Evolutionary conservation across 2,888 invertebrate genomes (phyloP), one percentile per base, ranked within the genome.

Genomic region (Drosophila hamatofila): DNA sequence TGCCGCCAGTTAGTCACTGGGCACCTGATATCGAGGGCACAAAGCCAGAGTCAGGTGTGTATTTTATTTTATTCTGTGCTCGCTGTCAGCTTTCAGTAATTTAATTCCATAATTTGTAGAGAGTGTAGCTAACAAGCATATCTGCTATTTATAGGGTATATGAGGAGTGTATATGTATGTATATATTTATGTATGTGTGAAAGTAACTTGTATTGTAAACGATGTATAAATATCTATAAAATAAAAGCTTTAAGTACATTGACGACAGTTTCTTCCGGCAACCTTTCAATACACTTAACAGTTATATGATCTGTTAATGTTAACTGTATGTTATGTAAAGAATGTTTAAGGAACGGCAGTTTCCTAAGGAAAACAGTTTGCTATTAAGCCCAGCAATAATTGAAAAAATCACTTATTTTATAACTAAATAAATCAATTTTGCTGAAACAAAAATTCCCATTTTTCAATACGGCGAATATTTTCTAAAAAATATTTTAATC

Each of bases 21-120:
- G 66, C 70, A 78, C 42, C 54, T 57, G 48, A 61, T 63, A 73
- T 49, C 18, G 55, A 64, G 76, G 72, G 74, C 62, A 69, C 42
- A 71, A 67, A 67, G 76, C 33, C 59, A 65, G 46, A 42, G 78
- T 89, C 84, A 89, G 89, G 89, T 89, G 89, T 69, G 25, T 54
- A n/a, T 52, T 39, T 39, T 44, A 11, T 80, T 86, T 33, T 63
- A 18, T 23, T 48, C 12, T 27, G 14, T 35, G 16, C 70, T 33
- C 35, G 25, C 35, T 27, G 33, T 41, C 25, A 44, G 56, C 46
- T 39, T 49, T 33, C 18, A 52, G 51, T 41, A 35, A 44, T 67
- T 67, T 11, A 30, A 49, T 69, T 37, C 49, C 39, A 37, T 37
- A 42, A 42, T n/a, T 48, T 59, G 27, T 41, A 27, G 23, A 46